Conservation (phyloP, 2,113 vertebrate genomes). For the Colius striatus region DNA sequence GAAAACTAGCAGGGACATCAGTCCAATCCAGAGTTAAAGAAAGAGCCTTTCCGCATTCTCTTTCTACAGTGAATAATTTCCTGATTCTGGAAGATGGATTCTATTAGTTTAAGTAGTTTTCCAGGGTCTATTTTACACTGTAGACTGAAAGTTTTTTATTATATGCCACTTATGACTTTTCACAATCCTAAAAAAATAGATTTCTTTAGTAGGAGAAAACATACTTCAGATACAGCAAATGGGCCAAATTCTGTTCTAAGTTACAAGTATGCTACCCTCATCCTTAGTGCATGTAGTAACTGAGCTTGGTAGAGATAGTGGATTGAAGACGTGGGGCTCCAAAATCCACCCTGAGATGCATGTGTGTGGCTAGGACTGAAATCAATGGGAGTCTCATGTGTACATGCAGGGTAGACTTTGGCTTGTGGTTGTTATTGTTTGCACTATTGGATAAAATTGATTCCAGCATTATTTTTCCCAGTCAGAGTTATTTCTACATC, state of each 20-base stretch:
- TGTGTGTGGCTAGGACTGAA: constrained; percentile 60
- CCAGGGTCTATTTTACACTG: constrained; percentile 59
- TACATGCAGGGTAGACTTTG: constrained; percentile 25
- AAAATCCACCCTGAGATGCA: constrained; percentile 27
- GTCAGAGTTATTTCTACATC: constrained; percentile 40
- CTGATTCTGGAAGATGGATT: constrained; percentile 60
- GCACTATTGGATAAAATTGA: constrained; percentile 39
- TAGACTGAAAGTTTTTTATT: constrained; percentile 59
- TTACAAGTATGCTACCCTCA: neutral
- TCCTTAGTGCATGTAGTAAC: neutral
- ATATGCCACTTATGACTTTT: constrained; percentile 33
- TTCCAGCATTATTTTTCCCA: constrained; percentile 33
- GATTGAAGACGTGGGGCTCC: constrained; percentile 39
- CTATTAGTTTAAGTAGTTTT: constrained; percentile 72
- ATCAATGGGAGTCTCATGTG: neutral
- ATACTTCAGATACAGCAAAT: constrained; percentile 38
- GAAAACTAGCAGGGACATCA: neutral
- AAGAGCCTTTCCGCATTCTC: constrained; percentile 3
- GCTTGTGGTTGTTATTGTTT: constrained; percentile 57
- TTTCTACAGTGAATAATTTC: constrained; percentile 19
- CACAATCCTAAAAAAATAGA: constrained; percentile 35
- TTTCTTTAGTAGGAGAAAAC: constrained; percentile 16
- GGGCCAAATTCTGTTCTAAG: constrained; percentile 18
- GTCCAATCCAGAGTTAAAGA: neutral
- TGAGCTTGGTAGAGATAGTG: neutral